Conservation (phyloP, 2,113 vertebrate genomes). For the cat (Felis catus) region DNA sequence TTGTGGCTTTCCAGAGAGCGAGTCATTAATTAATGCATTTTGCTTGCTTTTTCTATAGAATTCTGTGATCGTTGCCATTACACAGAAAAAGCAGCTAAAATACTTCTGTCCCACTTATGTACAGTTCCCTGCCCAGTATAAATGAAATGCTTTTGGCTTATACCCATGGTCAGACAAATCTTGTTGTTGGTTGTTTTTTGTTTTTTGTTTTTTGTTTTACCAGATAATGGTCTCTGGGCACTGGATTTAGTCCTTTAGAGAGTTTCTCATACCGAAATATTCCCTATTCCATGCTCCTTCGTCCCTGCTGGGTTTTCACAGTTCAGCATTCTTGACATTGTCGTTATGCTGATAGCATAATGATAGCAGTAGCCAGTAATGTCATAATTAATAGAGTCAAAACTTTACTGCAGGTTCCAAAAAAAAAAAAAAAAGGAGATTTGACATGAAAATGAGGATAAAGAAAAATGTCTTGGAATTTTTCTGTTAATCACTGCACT, state of each 20-base stretch:
- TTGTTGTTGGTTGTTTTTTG: no score
- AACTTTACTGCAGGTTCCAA: not conserved
- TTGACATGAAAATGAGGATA: not conserved
- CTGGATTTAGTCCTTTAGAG: not conserved
- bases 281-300: not conserved
- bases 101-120: not conserved
- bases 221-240: not conserved
- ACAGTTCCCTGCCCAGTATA: not conserved
- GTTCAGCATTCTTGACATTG: not conserved
- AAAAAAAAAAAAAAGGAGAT: not conserved
- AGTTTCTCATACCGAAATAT: slow-evolving; percentile 28
- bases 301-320: not conserved
- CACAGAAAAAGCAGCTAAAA: slow-evolving; percentile 8
- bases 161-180: not conserved
- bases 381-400: not conserved
- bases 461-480: not conserved
- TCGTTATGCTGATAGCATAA: not conserved
- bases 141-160: not conserved
- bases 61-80: not conserved
- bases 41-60: not conserved
- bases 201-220: not conserved
- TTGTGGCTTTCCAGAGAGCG: not conserved
- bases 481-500: not conserved
- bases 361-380: not conserved
- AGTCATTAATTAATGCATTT: not conserved